Evolutionary conservation across 2,888 invertebrate genomes (phyloP), one percentile per base, ranked within the genome.

Genomic region (Scaptodrosophila latifasciaeformis): DNA sequence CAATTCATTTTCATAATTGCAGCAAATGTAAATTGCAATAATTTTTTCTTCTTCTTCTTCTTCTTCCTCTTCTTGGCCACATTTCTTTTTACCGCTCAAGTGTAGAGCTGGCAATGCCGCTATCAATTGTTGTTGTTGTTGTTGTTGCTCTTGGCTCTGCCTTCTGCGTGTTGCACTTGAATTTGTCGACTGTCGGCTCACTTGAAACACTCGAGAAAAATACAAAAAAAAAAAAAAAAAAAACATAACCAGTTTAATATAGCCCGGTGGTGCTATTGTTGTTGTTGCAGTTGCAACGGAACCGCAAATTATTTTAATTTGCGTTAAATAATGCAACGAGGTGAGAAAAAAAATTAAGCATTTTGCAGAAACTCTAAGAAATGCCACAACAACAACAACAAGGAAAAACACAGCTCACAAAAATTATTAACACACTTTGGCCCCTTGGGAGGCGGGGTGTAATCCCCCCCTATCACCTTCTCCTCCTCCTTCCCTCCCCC

Each of bases 251-350:
- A 9, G 37, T 37, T 37, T 37, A 18, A 3, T n/a, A n/a, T n/a
- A n/a, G n/a, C n/a, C n/a, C n/a, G n/a, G n/a, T n/a, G n/a, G n/a
- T 39, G 60, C 59, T 59, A 47, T 49, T 49, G 54, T 39, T 40
- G 39, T 52, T 43, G 52, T 50, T 53, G 40, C 57, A 57, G 62
- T 76, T 79, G 82, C 67, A 76, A 76, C 81, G 81, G 76, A 76
- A 76, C 82, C 82, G 77, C 82, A 76, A 76, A 76, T 76, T 76
- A 76, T 81, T 76, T 81, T 76, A 76, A 81, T 76, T 76, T 81
- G 76, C 76, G 76, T 81, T 76, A 81, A 76, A 79, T 81, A 76
- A 79, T 81, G 81, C 76, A 76, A 76, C 76, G 76, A 76, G 81
- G 76, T 76, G 76, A 81, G 81, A 76, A 76, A 76, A 81, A 76